Percentiles rank a stretch among this genome's conserved stretches.
These are phyloP conservation scores for Delia radicum DNA, from an alignment of 1,140 invertebrate genomes.

Conservation along the genomic window DNA sequence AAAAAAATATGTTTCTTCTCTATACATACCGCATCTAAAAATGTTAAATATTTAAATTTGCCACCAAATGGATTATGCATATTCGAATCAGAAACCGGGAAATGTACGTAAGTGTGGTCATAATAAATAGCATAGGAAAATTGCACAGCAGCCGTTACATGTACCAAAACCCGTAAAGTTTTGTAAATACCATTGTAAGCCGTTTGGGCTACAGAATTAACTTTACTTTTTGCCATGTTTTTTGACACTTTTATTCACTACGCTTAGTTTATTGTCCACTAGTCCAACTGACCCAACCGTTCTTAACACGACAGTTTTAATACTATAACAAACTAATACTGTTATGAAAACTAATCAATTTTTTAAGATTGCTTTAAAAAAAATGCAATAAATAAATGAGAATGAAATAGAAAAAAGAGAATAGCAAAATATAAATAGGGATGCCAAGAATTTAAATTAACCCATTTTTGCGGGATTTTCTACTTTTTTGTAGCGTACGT, in stretches of 20 bases:
- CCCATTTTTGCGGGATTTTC: background rate
- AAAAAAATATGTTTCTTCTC: background rate
- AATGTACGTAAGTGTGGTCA: conserved; percentile 67
- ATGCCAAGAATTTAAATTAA: background rate
- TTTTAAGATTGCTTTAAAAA: background rate
- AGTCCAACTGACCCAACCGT: no score
- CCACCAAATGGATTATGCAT: conserved; percentile 62
- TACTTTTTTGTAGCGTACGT: background rate
- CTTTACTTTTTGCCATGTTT: conserved; percentile 18
- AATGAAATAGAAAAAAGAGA: background rate
- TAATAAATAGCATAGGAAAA: conserved; percentile 75
- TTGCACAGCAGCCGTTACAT: conserved; percentile 65
- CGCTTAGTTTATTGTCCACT: background rate
- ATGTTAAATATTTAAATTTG: conserved; percentile 87
- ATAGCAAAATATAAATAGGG: background rate
- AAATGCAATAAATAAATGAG: background rate
- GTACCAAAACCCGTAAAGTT: conserved; percentile 61
- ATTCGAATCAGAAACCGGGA: conserved; percentile 60
- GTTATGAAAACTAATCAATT: conserved; percentile 16
- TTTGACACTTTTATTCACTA: background rate
- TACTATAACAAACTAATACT: no score
- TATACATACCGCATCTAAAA: conserved; percentile 75
- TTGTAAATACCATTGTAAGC: conserved; percentile 46
- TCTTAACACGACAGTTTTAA: background rate
- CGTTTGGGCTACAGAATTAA: conserved; percentile 37